Evolutionary conservation across 1,140 invertebrate genomes (phyloP), one percentile per base, ranked within the genome.

Genomic region (Plectrocnemia conspersa): DNA sequence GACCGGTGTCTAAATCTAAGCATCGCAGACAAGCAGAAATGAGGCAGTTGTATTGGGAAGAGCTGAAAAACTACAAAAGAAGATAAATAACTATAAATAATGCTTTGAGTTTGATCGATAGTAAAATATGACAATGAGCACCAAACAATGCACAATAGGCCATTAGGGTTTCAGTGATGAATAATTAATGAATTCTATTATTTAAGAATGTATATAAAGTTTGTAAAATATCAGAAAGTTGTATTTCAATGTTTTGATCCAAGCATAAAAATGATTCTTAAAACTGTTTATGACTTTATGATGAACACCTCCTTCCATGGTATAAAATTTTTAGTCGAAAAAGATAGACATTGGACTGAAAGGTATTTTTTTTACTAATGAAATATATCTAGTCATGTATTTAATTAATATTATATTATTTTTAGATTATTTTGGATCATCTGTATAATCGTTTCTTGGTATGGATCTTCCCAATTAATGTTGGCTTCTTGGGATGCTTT

Each of bases 341-440:
- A 68, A 13, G 71, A 78, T 59, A 70, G 72, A 58, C 71, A 71
- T 57, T 77, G 74, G 72, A 47, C 73, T 21, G 79, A 79, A 66
- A 73, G 76, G 74, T 75, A 64, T 44, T 23, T 44, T n/a, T 23
- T 24, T 44, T 44, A 23, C 2, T 18, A 3, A 10, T 23, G 11
- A 23, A 42, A 15, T 27, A 25, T 11, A 29, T 35, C 5, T 32
- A 48, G 6, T 7, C 19, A 13, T 9, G 36, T 15, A 19, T 38
- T 11, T 23, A 11, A 9, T 24, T 33, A 29, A 32, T 36, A 13
- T 38, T 13, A 41, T 15, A 32, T 68, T 69, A 18, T 21, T 23
- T 44, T 44, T 25, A 75, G 80, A 60, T 52, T 83, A 27, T 84
- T 85, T 65, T 88, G 84, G 84, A 18, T 78, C 1, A 54, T 81